Evolutionary conservation across 2,797 vertebrate species (phyloP).

Genomic region (Enteromius anoplus): DNA sequence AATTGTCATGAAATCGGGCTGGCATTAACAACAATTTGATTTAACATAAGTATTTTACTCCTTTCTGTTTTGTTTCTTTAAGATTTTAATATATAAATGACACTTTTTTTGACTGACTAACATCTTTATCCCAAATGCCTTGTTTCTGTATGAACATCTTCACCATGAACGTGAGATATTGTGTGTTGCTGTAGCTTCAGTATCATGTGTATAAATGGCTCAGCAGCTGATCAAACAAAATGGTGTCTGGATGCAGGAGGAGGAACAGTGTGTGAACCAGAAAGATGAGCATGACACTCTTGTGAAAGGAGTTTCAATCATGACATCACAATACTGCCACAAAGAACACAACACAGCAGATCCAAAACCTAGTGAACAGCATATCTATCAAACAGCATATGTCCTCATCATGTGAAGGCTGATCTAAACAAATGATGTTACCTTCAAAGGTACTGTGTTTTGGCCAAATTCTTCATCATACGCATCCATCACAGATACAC

Average conservation of each 20-base stretch:
- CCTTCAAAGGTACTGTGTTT: neutral
- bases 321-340: neutral
- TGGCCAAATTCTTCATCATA: neutral
- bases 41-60: neutral
- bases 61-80: neutral
- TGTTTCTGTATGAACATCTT: neutral
- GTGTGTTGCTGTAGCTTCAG: neutral
- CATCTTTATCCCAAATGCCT: no score
- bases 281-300: neutral
- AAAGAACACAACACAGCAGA: neutral
- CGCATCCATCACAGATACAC: neutral
- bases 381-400: neutral
- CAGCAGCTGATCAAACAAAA: neutral
- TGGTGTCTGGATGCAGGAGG: neutral
- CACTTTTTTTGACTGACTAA: neutral
- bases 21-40: neutral
- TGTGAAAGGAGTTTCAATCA: neutral
- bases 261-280: neutral
- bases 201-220: neutral
- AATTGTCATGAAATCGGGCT: no score
- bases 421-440: neutral
- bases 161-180: neutral
- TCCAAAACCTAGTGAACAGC: neutral
- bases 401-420: neutral
- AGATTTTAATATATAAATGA: neutral